Evolutionary conservation across 2,113 vertebrate species (phyloP), one percentile per base, ranked within the genome.

Genomic region (Rhodinocichla rosea): DNA sequence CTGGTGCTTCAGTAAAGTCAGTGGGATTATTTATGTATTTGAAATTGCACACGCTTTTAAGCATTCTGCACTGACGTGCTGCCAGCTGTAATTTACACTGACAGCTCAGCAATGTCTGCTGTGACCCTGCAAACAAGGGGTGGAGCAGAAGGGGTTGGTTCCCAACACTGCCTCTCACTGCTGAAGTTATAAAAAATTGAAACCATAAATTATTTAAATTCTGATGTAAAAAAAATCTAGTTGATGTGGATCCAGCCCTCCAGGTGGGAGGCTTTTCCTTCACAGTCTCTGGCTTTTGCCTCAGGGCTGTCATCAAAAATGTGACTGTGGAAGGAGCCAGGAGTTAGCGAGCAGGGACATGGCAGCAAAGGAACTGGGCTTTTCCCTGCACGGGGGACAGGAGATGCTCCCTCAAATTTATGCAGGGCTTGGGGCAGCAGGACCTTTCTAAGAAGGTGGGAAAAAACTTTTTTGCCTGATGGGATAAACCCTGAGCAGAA

Each of bases 141-240:
- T 35, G 83, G 89, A 78, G 69, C 84, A 87, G 60, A 84, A 18
- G 13, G 47, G 52, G 17, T 5, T 84, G 52, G 15, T 47, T 91
- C 78, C 52, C 65, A 79, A 40, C 0, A 2, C 56, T 75, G 33
- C 44, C 27, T 71, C 35, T 89, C 73, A 14, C 47, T 74, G 26
- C 55, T 84, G n/a, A 78, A 91, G 39, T 87, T 84, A 87, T n/a
- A 56, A 95, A 93, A 97, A 39, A 89, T 67, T 83, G 30, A 96
- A 88, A 90, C 42, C 23, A 32, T 92, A 30, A 86, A 92, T 95
- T 67, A 86, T 83, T 92, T 85, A 90, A 60, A 27, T 85, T 53
- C 70, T 32, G 27, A 39, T 65, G 40, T 53, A 28, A 60, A 93
- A 83, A n/a, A 86, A 21, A 26, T 33, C 13, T 59, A 14, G 24